Evolutionary conservation across 2,113 vertebrate genomes (phyloP), one percentile per base, ranked within the genome.

Genomic region (Cololabis saira): DNA sequence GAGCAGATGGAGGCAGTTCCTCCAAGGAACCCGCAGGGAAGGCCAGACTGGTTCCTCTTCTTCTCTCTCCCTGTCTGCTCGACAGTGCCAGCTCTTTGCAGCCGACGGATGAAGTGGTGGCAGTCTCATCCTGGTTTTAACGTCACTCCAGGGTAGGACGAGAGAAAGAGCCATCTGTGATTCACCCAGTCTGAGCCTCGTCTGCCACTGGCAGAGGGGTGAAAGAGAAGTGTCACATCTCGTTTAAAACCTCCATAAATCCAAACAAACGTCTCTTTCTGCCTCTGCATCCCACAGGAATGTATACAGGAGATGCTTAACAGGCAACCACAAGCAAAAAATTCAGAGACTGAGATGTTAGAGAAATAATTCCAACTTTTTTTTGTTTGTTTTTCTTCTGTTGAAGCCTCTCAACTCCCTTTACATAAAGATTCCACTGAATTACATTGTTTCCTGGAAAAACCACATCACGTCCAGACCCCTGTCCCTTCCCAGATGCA

Each of bases 1-100:
- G 71, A 82, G 78, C 86, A 90, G 84, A 88, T 87, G 84, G 84
- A 87, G 81, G 78, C 33, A 0, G 75, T 75, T 82, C 73, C 78
- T 74, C 49, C 2, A 57, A 61, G 65, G 58, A 76, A 57, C 74
- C 85, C 65, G 44, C 74, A 48, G 74, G 69, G 78, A 71, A 68
- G 77, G 77, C 76, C 65, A 79, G 30, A 65, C 71, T 61, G 67
- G 15, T 30, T 43, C 50, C 56, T 48, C 48, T 50, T 67, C 78
- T 37, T 42, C 63, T 18, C 55, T 13, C 54, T 63, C 76, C 45
- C 47, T 10, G 40, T 76, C 60, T 49, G 77, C 66, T 48, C 64
- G 74, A 67, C 75, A 27, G 54, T 78, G 83, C 86, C 83, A 85
- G 78, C 65, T 85, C 79, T 83, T 47, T 78, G 69, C 75, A 83